A percentile compares a stretch with the other conserved stretches of the same genome.
These are phyloP conservation scores for Oreochromis aureus DNA, from an alignment of 2,113 vertebrate species.

Conservation along the genomic window DNA sequence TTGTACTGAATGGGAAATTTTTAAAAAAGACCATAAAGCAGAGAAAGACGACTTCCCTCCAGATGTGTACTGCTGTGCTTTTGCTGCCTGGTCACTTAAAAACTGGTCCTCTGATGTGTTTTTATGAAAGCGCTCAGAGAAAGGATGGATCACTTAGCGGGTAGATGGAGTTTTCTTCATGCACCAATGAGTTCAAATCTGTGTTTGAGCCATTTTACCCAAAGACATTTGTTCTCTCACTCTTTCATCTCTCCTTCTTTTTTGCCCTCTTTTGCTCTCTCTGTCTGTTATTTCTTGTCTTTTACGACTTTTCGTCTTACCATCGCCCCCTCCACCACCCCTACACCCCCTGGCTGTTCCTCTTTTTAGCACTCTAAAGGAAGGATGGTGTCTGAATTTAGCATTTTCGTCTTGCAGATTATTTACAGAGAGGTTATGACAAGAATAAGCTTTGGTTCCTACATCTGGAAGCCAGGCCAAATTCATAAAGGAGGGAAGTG, in stretches of 20 bases:
- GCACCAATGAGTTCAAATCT: background rate
- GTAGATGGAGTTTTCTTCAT: constrained; percentile 6
- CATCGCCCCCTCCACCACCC: background rate
- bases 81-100: background rate
- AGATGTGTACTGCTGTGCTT: background rate
- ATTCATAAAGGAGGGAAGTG: background rate
- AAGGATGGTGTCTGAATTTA: background rate
- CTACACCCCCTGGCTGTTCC: background rate
- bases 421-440: background rate
- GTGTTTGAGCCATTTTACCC: background rate
- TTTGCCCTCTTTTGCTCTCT: background rate
- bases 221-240: background rate
- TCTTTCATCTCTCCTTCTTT: background rate
- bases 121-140: background rate
- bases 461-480: background rate
- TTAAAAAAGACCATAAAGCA: background rate
- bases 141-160: constrained; percentile 11
- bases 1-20: background rate
- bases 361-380: background rate
- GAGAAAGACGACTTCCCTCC: background rate
- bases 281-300: background rate
- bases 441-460: background rate
- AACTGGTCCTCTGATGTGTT: background rate
- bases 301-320: background rate
- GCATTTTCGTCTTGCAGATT: background rate